These are phyloP conservation scores for Magallana angulata DNA, from an alignment of 1,140 invertebrate genomes.

Conservation along the genomic window DNA sequence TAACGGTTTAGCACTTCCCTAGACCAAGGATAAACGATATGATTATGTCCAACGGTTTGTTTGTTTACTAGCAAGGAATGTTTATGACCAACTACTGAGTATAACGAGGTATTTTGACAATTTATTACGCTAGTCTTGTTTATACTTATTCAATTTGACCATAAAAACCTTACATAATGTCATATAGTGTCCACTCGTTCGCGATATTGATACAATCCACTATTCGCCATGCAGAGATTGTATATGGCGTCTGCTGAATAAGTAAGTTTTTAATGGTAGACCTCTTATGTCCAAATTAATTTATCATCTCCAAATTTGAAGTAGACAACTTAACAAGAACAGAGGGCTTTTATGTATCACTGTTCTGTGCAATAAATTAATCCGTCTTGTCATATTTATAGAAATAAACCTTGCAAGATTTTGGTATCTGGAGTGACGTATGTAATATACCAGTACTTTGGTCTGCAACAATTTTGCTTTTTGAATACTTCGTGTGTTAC, in stretches of 20 bases:
- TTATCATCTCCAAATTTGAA: neutral
- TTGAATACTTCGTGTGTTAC: too few relatives aligned
- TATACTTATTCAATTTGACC: neutral
- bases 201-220: neutral
- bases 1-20: too few relatives aligned
- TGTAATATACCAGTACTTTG: too few relatives aligned
- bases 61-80: too few relatives aligned
- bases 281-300: neutral
- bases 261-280: neutral
- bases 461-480: too few relatives aligned
- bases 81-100: too few relatives aligned
- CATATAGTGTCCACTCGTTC: neutral
- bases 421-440: too few relatives aligned
- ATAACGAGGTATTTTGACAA: too few relatives aligned
- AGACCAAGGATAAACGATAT: too few relatives aligned
- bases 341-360: neutral
- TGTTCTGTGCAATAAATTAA: too few relatives aligned
- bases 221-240: neutral
- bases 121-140: too few relatives aligned
- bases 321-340: slow-evolving; percentile 14
- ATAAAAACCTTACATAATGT: neutral
- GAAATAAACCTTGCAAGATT: neutral
- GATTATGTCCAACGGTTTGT: too few relatives aligned
- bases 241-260: neutral
- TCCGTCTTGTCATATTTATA: neutral